Evolutionary conservation across 2,797 vertebrate genomes (phyloP).

Genomic region (Silurus lanzhouensis): DNA sequence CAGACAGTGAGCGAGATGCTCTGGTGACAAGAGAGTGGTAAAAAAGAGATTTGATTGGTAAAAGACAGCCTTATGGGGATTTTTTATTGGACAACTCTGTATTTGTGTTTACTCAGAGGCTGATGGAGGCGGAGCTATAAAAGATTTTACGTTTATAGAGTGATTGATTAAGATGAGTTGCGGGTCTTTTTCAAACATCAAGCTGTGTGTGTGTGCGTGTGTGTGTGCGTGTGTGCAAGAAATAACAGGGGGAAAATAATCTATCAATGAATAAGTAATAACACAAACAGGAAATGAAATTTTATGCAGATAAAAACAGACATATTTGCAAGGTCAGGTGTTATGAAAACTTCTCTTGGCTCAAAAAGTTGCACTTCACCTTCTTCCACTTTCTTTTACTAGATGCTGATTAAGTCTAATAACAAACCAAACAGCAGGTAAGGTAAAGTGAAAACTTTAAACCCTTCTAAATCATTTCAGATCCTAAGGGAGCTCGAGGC

Average conservation of each 20-base stretch:
- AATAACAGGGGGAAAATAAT: not conserved
- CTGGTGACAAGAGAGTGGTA: slow-evolving; percentile 32
- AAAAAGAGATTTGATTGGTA: slow-evolving; percentile 55
- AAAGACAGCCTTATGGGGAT: slow-evolving; percentile 74
- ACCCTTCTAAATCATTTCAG: not conserved
- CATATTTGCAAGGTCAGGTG: not conserved
- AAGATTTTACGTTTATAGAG: slow-evolving; percentile 34
- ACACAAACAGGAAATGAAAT: not conserved
- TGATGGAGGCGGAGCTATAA: slow-evolving; percentile 63
- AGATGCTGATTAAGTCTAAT: slow-evolving; percentile 18
- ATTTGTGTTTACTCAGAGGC: slow-evolving; percentile 75
- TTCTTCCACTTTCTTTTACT: not conserved
- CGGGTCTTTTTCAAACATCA: slow-evolving; percentile 19
- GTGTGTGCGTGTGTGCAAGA: not conserved
- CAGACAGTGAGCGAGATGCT: slow-evolving; percentile 41
- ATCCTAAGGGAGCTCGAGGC: not conserved
- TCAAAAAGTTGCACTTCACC: slow-evolving; percentile 1
- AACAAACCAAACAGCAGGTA: slow-evolving; percentile 6
- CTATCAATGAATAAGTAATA: not conserved
- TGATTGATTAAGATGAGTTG: slow-evolving; percentile 45
- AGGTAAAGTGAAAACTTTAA: slow-evolving; percentile 13
- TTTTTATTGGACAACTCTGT: slow-evolving; percentile 74
- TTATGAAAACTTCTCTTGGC: slow-evolving; percentile 3
- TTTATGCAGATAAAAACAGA: not conserved
- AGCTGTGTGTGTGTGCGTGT: not conserved